Evolutionary conservation across 1,140 invertebrate genomes (phyloP), one percentile per base, ranked within the genome.

Genomic region (Goniozus legneri): DNA sequence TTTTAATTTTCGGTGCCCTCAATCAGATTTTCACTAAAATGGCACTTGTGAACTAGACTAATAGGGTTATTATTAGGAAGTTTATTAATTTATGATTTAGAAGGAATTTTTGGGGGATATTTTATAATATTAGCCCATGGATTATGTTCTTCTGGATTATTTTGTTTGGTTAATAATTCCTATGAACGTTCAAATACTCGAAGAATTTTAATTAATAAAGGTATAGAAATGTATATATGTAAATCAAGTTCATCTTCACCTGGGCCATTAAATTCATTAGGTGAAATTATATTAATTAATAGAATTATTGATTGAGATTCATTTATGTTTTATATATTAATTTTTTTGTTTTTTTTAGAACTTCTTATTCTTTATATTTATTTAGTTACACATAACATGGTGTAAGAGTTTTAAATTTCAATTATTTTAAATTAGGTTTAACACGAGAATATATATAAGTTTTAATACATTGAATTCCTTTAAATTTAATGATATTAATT

Each of bases 61-160:
- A 52, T 43, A 71, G 67, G 71, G 12, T 52, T 81, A 52, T 72
- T 27, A 27, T 27, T 27, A 12, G 12, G 12, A 7, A 12, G 24
- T 7, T n/a, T n/a, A n/a, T n/a, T n/a, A n/a, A n/a, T n/a, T n/a
- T n/a, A n/a, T n/a, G n/a, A n/a, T 70, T 68, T 59, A 60, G 55
- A 24, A 78, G 80, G 12, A 59, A 69, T 45, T 69, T 79, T 56
- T n/a, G n/a, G n/a, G n/a, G n/a, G n/a, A n/a, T n/a, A n/a, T n/a
- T 47, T 77, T 50, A 77, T 85, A 75, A 85, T 85, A 77, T 67
- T 85, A 69, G 71, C 71, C 52, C 83, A 86, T 80, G 83, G 82
- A 2, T 52, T 83, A 54, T 82, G 78, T 79, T 86, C 83, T 42
- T 85, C 83, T 2, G 82, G 78, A 0, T 70, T 86, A 76, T 86